Conservation (phyloP, 1,140 invertebrate genomes). For the Drosophila parabipectinata region DNA sequence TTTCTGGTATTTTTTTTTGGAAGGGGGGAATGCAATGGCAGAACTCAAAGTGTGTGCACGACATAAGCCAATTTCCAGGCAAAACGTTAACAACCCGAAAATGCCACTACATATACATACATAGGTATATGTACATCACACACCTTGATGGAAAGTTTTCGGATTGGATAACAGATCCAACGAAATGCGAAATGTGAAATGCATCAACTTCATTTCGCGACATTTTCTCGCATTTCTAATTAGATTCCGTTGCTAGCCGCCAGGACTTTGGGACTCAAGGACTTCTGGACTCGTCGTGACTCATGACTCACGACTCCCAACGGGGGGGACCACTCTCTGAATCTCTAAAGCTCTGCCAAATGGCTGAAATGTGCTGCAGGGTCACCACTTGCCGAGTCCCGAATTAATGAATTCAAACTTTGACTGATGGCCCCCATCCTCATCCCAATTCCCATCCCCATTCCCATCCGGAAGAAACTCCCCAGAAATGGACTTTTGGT, state of each 20-base stretch:
- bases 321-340: too few species aligned
- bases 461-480: background rate
- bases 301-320: too few species aligned
- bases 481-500: background rate
- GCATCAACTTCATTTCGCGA: conserved; percentile 46
- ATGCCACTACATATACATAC: conserved; percentile 6
- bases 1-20: background rate
- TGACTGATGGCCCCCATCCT: background rate
- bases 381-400: conserved; percentile 16
- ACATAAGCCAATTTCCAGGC: conserved; percentile 55
- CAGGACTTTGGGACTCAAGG: background rate
- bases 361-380: background rate
- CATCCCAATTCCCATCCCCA: too few species aligned
- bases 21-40: background rate
- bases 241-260: conserved; percentile 13
- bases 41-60: conserved; percentile 32
- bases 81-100: conserved; percentile 52
- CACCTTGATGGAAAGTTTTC: conserved; percentile 38
- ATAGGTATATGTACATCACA: background rate
- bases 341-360: background rate
- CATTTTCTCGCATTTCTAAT: conserved; percentile 62
- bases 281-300: background rate
- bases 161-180: conserved; percentile 21
- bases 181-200: conserved; percentile 30
- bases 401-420: conserved; percentile 34